Base-by-base conservation (phyloP, 2,888 invertebrate genomes). In the Sphinx pinastri region DNA sequence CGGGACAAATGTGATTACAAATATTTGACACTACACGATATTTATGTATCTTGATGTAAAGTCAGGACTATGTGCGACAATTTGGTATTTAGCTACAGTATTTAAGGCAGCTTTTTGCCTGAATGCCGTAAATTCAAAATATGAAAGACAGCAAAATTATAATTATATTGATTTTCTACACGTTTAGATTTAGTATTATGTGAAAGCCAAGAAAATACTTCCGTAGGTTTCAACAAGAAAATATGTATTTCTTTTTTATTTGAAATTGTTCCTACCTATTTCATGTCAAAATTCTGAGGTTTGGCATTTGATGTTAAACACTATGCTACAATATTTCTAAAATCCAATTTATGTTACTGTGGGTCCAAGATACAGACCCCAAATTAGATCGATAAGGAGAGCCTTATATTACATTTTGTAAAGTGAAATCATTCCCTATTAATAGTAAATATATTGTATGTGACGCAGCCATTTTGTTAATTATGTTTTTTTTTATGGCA, bases 331-430 rank as follows among this genome's bases (percentile, higher is more conserved):
- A 13, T 12, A 5, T 38, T 55, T n/a, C 49, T 45, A 67, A 55
- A 55, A 38, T 54, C 31, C 52, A 19, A 68, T 13, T 49, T 63
- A 12, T 11, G 47, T 16, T 49, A 63, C 63, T 47, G 63, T 49
- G 47, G 63, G 63, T 63, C 63, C 63, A 47, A 63, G 0, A 7
- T 63, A 12, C 8, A 63, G 63, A 63, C 63, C 63, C 25, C 25
- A 49, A 19, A 19, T 63, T 63, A 63, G 63, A 63, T 49, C 11
- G 11, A 68, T 67, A 71, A 68, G 68, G 72, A 71, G 12, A 70
- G 80, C 87, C 87, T 87, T 87, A 86, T 86, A 83, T 86, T 84
- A 71, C 68, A 81, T 84, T 85, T 85, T 76, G 57, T 63, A 49
- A 49, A 49, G 19, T 63, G 63, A 63, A 49, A 68, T 59, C 47